These are phyloP conservation scores for Melanotaenia nigrans DNA, from an alignment of 2,797 vertebrate genomes.

Conservation along the genomic window DNA sequence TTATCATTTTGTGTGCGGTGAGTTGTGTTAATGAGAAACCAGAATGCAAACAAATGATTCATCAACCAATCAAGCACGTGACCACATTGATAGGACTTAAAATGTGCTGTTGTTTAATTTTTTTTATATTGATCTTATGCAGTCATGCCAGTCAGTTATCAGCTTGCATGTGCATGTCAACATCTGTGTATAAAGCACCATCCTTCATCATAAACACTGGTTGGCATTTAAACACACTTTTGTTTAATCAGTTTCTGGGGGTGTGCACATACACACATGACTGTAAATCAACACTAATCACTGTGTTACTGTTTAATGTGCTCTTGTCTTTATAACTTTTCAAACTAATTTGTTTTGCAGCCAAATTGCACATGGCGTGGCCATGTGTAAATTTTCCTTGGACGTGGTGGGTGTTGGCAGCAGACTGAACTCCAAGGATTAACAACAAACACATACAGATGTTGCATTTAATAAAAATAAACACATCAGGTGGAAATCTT, in stretches of 20 bases:
- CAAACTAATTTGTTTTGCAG: not conserved
- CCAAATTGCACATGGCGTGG: slow-evolving; percentile 22
- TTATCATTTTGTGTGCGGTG: too few species aligned
- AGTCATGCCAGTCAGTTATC: slow-evolving; percentile 8
- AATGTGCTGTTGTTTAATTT: not conserved
- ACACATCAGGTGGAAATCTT: too few species aligned
- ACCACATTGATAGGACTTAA: not conserved
- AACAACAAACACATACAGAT: too few species aligned
- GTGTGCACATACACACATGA: slow-evolving; percentile 3
- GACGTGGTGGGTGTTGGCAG: too few species aligned
- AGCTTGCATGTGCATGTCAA: slow-evolving; percentile 10
- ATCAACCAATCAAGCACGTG: not conserved
- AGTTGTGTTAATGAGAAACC: not conserved
- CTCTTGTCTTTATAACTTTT: slow-evolving; percentile 9
- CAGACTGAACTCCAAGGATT: too few species aligned
- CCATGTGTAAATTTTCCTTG: slow-evolving; percentile 19
- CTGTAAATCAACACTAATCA: not conserved
- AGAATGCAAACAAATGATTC: not conserved
- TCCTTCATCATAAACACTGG: not conserved
- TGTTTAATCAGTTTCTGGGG: not conserved
- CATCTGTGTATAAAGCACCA: slow-evolving; percentile 23
- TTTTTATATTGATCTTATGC: not conserved
- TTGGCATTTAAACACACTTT: not conserved
- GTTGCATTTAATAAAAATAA: too few species aligned
- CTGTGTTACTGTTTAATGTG: too few species aligned